A percentile compares a stretch with the other conserved stretches of the same genome.
Evolutionary conservation across 92 coral and sea anemone species (phyloP).

Genomic region (Palythoa caribaeorum): DNA sequence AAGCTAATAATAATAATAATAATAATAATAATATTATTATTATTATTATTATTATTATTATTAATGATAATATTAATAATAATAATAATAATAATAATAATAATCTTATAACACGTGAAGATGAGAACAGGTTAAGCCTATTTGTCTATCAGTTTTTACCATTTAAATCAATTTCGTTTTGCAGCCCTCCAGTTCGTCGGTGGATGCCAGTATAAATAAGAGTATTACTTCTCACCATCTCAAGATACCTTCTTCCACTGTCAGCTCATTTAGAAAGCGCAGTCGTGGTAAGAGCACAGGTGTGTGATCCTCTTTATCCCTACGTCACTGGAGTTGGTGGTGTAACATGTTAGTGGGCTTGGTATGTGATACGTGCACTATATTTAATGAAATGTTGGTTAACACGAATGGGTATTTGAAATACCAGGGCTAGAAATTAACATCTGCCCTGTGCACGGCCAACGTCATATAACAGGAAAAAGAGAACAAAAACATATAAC

Average conservation of each 20-base stretch:
- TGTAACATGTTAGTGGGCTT: no score
- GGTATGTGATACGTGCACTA: background rate
- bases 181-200: conserved; percentile 36
- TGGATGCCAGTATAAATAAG: conserved; percentile 1
- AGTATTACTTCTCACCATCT: conserved; percentile 28
- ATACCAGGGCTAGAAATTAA: background rate
- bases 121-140: no score
- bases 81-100: no score
- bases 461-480: no score
- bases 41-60: no score
- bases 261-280: conserved; percentile 65
- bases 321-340: background rate
- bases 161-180: background rate
- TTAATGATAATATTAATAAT: no score
- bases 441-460: no score
- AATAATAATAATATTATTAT: no score
- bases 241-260: conserved; percentile 64
- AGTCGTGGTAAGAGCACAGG: conserved; percentile 58
- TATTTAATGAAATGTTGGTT: background rate
- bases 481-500: no score
- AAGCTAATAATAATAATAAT: no score
- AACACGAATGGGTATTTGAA: background rate
- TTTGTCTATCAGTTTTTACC: background rate
- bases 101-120: no score
- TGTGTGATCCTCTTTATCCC: background rate